Percentiles rank a stretch among this genome's conserved stretches.
phyloP scores from a whole-genome alignment of 2,888 invertebrate genomes.

The Sclerodermus sp. region DNA sequence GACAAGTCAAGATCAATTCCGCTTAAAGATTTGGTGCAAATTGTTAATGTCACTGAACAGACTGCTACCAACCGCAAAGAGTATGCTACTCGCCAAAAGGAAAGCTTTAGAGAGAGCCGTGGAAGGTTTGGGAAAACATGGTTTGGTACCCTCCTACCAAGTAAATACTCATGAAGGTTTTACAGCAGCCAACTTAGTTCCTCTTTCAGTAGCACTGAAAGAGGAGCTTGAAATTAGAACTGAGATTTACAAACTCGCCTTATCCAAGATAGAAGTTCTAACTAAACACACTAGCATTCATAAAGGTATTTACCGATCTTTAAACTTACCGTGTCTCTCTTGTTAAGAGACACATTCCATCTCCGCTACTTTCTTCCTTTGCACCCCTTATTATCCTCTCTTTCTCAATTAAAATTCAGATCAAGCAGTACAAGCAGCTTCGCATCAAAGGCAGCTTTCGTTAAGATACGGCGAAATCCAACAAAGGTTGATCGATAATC shows the following conservation, averaged over 20 bases:
- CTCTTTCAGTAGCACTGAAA: slow-evolving; percentile 80
- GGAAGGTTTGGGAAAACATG: slow-evolving; percentile 85
- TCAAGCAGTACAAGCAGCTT: slow-evolving; percentile 60
- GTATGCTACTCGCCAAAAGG: slow-evolving; percentile 69
- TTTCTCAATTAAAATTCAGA: slow-evolving; percentile 15
- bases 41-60: slow-evolving; percentile 38
- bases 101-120: slow-evolving; percentile 81
- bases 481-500: slow-evolving; percentile 87
- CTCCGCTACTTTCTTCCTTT: no score
- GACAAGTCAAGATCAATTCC: slow-evolving; percentile 34
- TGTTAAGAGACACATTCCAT: no score
- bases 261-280: slow-evolving; percentile 75
- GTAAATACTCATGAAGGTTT: background rate
- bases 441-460: slow-evolving; percentile 86
- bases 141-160: slow-evolving; percentile 64
- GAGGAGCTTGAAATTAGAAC: slow-evolving; percentile 81
- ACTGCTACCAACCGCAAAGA: slow-evolving; percentile 64
- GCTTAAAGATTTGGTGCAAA: slow-evolving; percentile 43
- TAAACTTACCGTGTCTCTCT: no score
- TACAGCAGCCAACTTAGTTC: slow-evolving; percentile 61
- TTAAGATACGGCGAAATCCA: slow-evolving; percentile 85
- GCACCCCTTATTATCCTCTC: no score
- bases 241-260: slow-evolving; percentile 82
- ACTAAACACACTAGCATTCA: slow-evolving; percentile 56
- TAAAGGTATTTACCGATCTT: slow-evolving; percentile 38